These are phyloP conservation scores for Anthopleura sola DNA, from an alignment of 64 coral and sea anemone genomes.

Conservation along the genomic window DNA sequence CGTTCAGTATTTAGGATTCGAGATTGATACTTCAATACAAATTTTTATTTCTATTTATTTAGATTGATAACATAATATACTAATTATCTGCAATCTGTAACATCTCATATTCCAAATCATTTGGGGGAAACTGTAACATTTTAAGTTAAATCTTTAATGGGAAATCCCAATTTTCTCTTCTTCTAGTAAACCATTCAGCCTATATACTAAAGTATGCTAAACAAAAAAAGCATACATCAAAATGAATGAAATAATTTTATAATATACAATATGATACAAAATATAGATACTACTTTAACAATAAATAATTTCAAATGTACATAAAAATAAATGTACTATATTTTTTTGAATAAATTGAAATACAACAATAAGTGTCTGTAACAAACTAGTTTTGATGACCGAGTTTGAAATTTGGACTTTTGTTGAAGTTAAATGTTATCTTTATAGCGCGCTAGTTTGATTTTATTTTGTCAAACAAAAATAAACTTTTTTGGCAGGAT, in stretches of 20 bases:
- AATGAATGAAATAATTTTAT: background rate
- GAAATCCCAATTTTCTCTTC: background rate
- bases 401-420: too few species aligned
- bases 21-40: background rate
- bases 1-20: too few species aligned
- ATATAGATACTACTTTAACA: background rate
- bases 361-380: background rate
- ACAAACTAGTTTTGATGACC: background rate
- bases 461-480: too few species aligned
- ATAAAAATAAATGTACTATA: background rate
- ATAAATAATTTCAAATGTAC: slow-evolving; percentile 1
- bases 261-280: slow-evolving; percentile 14
- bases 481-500: too few species aligned
- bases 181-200: background rate
- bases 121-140: background rate
- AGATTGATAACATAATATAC: background rate
- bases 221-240: background rate
- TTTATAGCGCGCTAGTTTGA: too few species aligned
- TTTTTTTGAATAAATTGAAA: background rate
- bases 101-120: background rate
- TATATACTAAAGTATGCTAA: background rate
- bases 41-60: background rate
- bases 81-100: background rate
- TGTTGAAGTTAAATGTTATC: too few species aligned
- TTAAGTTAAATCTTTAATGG: background rate